Base-by-base conservation (phyloP, 2,797 vertebrate species). In the Pangasius mekongensis region DNA sequence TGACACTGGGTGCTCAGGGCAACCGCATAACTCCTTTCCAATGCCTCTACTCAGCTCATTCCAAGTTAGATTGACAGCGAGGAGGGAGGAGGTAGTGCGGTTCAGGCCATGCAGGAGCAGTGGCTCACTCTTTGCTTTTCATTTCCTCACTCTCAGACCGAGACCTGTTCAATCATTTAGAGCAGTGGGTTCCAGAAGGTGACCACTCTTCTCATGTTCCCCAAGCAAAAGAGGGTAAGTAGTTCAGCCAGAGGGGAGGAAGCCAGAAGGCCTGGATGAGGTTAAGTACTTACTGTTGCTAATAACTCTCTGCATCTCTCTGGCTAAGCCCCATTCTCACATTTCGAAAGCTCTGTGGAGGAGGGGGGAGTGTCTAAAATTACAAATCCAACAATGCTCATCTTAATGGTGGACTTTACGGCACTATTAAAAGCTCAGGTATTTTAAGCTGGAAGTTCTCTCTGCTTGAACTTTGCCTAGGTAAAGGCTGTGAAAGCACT, bases 141-240 rank as follows among this genome's bases (percentile, higher is more conserved):
- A 64, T 86, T 91, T 89, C 80, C 86, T 86, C 54, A 66, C 36
- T 69, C 33, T 82, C 67, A 52, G 86, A 85, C 82, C 6, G 30
- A 81, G 66, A 82, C 83, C 88, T 85, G 86, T 60, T 90, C 85
- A 90, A 90, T 90, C 90, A 91, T 89, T 91, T 87, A 91, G 76
- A 69, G 54, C 10, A 24, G 82, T 47, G 52, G 39, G 30, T 83
- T 90, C 83, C 87, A 87, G 82, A 89, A 89, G 90, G 88, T 89
- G 90, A 89, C 74, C 74, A 76, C 62, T 69, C 69, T 84, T 90
- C 87, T 89, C 86, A 36, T 64, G 82, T 91, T 89, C 62, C 58
- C 47, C 84, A 84, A 88, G 82, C 86, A 85, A 83, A 85, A 84
- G 64, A 89, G 58, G 58, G 58, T 11, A 74, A 90, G 84, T 76